Evolutionary conservation across 1,140 invertebrate genomes (phyloP).

Genomic region (Ganaspis sp.): DNA sequence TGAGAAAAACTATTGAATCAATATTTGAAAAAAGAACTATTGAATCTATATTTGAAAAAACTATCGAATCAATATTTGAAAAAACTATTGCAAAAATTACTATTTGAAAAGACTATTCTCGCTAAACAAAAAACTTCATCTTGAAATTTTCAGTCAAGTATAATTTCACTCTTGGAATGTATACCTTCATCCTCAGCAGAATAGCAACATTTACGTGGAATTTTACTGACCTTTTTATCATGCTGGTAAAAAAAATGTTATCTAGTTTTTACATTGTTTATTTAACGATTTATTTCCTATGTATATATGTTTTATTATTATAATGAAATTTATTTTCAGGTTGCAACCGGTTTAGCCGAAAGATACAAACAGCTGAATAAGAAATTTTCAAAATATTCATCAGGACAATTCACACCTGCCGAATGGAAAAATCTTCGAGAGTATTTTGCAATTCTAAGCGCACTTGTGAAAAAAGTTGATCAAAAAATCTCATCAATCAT

Average conservation of each 20-base stretch:
- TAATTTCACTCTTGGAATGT: conserved; percentile 65
- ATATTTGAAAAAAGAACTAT: too few species aligned
- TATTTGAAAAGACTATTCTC: too few species aligned
- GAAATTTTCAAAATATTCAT: conserved; percentile 46
- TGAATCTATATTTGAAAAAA: too few species aligned
- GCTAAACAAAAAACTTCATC: conserved; percentile 12
- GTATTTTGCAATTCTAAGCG: conserved; percentile 78
- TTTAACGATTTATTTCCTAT: background rate
- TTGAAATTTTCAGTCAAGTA: conserved; percentile 66
- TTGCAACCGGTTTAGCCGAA: conserved; percentile 70
- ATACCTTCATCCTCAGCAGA: conserved; percentile 77
- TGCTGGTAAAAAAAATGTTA: conserved; percentile 75
- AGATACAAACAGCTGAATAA: conserved; percentile 68
- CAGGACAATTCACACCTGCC: conserved; percentile 43
- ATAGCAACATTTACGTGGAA: conserved; percentile 83
- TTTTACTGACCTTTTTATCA: conserved; percentile 82
- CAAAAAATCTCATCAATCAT: conserved; percentile 78
- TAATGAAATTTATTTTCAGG: conserved; percentile 61
- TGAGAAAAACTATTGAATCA: too few species aligned
- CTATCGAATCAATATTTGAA: too few species aligned
- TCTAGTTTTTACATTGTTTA: too few species aligned
- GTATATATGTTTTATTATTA: conserved; percentile 17
- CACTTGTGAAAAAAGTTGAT: conserved; percentile 78
- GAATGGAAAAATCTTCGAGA: conserved; percentile 78
- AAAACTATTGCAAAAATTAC: too few species aligned